Percentiles rank a stretch among this genome's conserved stretches.
Conservation (phyloP, 2,888 invertebrate genomes). For the Pecten maximus region DNA sequence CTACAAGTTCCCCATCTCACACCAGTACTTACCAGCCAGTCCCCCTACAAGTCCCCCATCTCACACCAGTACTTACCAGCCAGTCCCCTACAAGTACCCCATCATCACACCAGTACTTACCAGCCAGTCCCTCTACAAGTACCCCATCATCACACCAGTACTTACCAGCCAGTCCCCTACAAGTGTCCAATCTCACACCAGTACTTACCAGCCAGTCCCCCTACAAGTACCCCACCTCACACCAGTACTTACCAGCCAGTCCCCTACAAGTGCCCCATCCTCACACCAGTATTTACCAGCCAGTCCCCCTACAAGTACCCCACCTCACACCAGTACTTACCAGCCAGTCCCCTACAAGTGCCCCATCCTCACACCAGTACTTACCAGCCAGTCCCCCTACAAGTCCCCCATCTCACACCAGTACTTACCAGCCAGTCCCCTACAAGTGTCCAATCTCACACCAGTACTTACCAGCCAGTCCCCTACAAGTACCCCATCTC, state of each 20-base stretch:
- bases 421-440: not conserved
- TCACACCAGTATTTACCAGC: not conserved
- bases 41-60: constrained; percentile 77
- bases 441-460: too few species aligned
- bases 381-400: too few species aligned
- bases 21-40: constrained; percentile 72
- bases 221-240: constrained; percentile 77
- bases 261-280: too few species aligned
- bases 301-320: not conserved
- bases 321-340: constrained; percentile 53
- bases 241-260: too few species aligned
- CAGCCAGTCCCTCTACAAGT: constrained; percentile 73
- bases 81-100: constrained; percentile 19
- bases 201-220: constrained; percentile 72
- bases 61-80: constrained; percentile 68
- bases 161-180: constrained; percentile 68
- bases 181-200: constrained; percentile 76
- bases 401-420: too few species aligned
- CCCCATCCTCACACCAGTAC: too few species aligned
- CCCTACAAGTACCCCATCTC: constrained; percentile 77
- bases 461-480: constrained; percentile 68
- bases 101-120: constrained; percentile 60
- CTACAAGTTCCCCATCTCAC: constrained; percentile 75
- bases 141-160: constrained; percentile 75
- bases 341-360: constrained; percentile 76